Evolutionary conservation across 2,888 invertebrate species (phyloP), one percentile per base, ranked within the genome.

Genomic region (Eupithecia insigniata): DNA sequence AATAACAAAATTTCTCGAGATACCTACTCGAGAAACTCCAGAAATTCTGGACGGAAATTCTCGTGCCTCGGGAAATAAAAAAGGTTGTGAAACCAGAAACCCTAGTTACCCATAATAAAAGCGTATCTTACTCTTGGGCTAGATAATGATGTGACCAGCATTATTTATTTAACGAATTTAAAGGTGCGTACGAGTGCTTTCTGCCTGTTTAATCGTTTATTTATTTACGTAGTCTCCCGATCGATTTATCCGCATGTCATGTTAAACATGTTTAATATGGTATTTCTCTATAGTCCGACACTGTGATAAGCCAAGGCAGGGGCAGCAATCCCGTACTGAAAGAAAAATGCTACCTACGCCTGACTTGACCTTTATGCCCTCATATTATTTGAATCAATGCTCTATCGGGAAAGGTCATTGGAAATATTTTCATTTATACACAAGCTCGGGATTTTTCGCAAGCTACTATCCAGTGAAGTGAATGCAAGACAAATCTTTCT

Each of bases 301-400:
- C 28, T 65, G 71, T 28, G 51, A 74, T 67, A 74, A 67, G 66
- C 28, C 58, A 18, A 65, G 70, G 12, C 70, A 73, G 28, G 66
- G 62, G 0, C 70, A 72, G 67, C 67, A 71, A 72, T 73, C 71
- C 76, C 58, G 60, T 68, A 58, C 67, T 62, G 60, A 76, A 74
- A 71, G 43, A 74, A 71, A 71, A 76, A 74, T 58, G 71, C 68
- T 72, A 69, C 70, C 34, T 67, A 73, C 76, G 66, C 67, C 71
- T 69, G 39, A 60, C 71, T 75, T 75, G 79, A 76, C 78, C 76
- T 79, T 79, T 79, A 67, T 71, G 55, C 71, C 72, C 69, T 67
- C 66, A 71, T 51, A 66, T 66, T 73, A 78, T 75, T 74, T 76
- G 67, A 78, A 76, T 72, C 26, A 39, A 36, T 64, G 64, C 64